Conservation (phyloP, 2,888 invertebrate species). For the Polydrusus tereticollis region DNA sequence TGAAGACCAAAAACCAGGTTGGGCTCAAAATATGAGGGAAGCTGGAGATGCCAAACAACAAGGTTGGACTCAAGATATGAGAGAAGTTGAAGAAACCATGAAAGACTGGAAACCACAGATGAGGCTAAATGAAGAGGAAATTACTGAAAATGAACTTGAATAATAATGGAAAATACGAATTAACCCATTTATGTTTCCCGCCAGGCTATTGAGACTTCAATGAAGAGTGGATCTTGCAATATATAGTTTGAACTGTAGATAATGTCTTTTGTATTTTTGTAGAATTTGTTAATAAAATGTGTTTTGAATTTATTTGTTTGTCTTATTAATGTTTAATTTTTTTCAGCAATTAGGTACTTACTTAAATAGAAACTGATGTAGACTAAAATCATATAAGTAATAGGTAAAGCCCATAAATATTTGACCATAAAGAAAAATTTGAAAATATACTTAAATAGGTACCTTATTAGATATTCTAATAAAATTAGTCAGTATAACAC, state of each 20-base stretch:
- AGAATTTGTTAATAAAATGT: conserved; percentile 1
- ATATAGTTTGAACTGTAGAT: conserved; percentile 17
- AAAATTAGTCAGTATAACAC: no score
- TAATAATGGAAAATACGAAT: neutral
- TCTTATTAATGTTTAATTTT: neutral
- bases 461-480: no score
- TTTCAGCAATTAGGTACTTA: neutral
- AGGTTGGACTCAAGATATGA: neutral
- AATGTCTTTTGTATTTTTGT: conserved; percentile 25
- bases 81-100: neutral
- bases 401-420: no score
- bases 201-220: neutral
- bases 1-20: conserved; percentile 11
- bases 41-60: neutral
- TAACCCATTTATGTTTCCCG: neutral
- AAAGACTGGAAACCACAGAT: conserved; percentile 1
- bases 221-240: neutral
- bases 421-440: no score
- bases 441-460: no score
- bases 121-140: conserved; percentile 3
- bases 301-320: neutral
- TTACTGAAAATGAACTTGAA: conserved; percentile 34
- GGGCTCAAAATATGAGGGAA: conserved; percentile 9
- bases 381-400: no score
- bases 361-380: no score